These are phyloP conservation scores for Drosophila neonasuta DNA, from an alignment of 2,888 invertebrate species.

Conservation along the genomic window DNA sequence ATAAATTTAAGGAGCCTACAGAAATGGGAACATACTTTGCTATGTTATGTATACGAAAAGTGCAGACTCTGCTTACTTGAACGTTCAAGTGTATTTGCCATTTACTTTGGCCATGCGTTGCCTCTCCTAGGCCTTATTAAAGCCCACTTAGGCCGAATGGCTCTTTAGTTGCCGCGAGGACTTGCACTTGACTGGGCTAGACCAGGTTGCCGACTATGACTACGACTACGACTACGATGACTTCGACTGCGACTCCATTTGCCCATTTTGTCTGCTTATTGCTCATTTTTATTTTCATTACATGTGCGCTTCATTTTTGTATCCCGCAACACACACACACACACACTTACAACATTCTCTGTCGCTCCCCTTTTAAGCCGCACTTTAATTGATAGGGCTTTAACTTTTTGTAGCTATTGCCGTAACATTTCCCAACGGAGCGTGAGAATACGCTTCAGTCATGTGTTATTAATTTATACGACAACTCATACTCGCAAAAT, in stretches of 20 bases:
- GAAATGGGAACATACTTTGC: background rate
- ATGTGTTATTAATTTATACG: constrained; percentile 69
- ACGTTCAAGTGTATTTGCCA: constrained; percentile 30
- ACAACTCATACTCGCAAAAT: constrained; percentile 33
- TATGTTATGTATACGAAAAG: background rate
- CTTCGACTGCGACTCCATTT: background rate
- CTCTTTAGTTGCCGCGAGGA: constrained; percentile 36
- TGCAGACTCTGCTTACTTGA: background rate
- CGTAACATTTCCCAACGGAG: constrained; percentile 40
- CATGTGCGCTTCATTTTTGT: constrained; percentile 14
- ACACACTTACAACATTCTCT: background rate
- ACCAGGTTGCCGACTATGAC: background rate
- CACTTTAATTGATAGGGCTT: constrained; percentile 57
- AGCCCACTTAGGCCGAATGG: constrained; percentile 54
- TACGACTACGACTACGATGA: background rate
- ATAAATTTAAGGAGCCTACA: background rate
- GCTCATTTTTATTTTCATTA: constrained; percentile 19
- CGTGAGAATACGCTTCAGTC: constrained; percentile 61
- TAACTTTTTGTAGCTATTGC: constrained; percentile 23
- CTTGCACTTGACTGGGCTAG: constrained; percentile 23
- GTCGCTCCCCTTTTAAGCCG: constrained; percentile 9
- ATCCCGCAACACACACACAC: background rate
- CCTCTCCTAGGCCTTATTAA: constrained; percentile 54
- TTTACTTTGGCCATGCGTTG: constrained; percentile 25
- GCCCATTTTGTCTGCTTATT: background rate